These are phyloP conservation scores for Oscarella lobularis DNA, from an alignment of 37 sponge, comb jelly and placozoan genomes.

Conservation along the genomic window DNA sequence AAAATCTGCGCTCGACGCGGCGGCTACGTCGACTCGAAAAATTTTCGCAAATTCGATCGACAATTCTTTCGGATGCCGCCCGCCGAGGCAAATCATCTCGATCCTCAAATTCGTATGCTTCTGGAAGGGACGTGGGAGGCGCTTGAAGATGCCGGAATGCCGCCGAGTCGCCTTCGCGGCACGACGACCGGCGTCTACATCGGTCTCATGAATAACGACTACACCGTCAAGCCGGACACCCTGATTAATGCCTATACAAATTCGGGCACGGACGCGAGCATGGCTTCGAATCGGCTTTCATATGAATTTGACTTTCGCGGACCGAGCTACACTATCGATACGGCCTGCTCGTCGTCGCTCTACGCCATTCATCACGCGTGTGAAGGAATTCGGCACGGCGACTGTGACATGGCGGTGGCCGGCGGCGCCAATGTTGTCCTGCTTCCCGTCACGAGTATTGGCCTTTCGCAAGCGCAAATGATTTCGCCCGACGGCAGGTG, in stretches of 20 bases:
- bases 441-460: constrained; percentile 11
- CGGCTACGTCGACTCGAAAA: constrained; percentile 19
- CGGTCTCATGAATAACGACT: constrained; percentile 14
- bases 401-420: constrained; percentile 24
- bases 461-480: constrained; percentile 14
- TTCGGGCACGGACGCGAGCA: constrained; percentile 14
- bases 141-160: constrained; percentile 28
- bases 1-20: neutral
- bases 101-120: constrained; percentile 42
- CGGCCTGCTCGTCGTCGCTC: constrained; percentile 23
- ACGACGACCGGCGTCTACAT: constrained; percentile 24
- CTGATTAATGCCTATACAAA: constrained; percentile 11
- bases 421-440: constrained; percentile 17
- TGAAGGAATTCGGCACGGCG: constrained; percentile 7
- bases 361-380: constrained; percentile 21
- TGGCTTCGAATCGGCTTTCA: constrained; percentile 18
- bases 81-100: constrained; percentile 28
- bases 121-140: constrained; percentile 45
- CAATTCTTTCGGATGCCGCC: constrained; percentile 29
- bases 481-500: constrained; percentile 19
- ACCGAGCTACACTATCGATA: constrained; percentile 22
- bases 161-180: constrained; percentile 16
- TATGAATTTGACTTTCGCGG: constrained; percentile 27
- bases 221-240: too few relatives aligned
- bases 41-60: too few relatives aligned